These are phyloP conservation scores for Gambusia affinis DNA, from an alignment of 2,113 vertebrate species.

Conservation along the genomic window DNA sequence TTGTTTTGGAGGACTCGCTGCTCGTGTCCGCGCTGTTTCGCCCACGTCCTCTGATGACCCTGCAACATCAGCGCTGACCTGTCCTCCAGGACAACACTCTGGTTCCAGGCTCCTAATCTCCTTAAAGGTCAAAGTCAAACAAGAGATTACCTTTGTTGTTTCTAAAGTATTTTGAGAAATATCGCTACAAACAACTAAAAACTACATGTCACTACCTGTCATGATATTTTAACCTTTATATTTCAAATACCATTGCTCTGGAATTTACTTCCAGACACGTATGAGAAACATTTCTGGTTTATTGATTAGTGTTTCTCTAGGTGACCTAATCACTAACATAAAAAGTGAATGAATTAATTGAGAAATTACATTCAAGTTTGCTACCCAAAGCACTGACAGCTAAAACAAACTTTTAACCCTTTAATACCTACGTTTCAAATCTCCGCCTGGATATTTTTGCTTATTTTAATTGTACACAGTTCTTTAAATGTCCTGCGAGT, in stretches of 20 bases:
- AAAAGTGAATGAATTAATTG: no score
- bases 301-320: no score
- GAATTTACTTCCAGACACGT: not conserved
- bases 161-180: not conserved
- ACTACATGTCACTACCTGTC: not conserved
- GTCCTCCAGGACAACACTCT: constrained; percentile 18
- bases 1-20: constrained; percentile 65
- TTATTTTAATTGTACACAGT: no score
- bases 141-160: not conserved
- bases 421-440: no score
- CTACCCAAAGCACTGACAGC: no score
- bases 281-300: not conserved
- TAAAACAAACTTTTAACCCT: no score
- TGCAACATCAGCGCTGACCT: constrained; percentile 19
- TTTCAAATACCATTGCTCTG: not conserved
- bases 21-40: constrained; percentile 36
- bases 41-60: constrained; percentile 61
- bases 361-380: no score
- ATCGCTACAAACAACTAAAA: not conserved
- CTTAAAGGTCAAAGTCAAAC: constrained; percentile 1
- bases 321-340: no score
- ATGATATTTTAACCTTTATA: no score
- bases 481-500: no score
- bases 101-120: constrained; percentile 20
- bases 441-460: no score